These are phyloP conservation scores for Littorina saxatilis DNA, from an alignment of 1,140 invertebrate genomes.

Conservation along the genomic window DNA sequence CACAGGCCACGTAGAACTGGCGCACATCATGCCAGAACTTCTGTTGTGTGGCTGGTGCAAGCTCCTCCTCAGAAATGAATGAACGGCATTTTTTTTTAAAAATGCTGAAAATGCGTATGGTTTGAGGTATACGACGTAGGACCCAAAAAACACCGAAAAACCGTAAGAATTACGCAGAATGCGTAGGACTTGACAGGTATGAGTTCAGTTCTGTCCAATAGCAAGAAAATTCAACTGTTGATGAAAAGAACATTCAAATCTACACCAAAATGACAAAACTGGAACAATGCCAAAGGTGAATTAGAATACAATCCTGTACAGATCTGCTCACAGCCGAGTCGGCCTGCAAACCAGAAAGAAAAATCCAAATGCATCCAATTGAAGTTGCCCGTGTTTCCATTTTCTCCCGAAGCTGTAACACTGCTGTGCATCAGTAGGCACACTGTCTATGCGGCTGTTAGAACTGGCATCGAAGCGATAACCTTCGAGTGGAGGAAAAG, in stretches of 20 bases:
- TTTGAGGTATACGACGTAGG: no score
- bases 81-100: no score
- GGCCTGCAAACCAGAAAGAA: neutral
- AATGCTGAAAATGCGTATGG: no score
- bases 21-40: no score
- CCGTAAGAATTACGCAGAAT: no score
- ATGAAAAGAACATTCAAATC: neutral
- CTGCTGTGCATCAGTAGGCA: slow-evolving; percentile 6
- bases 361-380: neutral
- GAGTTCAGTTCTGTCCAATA: slow-evolving; percentile 12
- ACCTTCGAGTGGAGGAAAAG: slow-evolving; percentile 14
- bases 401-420: slow-evolving; percentile 37
- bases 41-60: no score
- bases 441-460: slow-evolving; percentile 17
- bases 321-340: neutral
- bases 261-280: slow-evolving; percentile 9
- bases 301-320: slow-evolving; percentile 19
- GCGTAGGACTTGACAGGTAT: no score
- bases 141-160: no score
- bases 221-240: slow-evolving; percentile 9
- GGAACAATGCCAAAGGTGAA: slow-evolving; percentile 24
- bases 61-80: no score
- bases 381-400: slow-evolving; percentile 19
- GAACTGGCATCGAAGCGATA: slow-evolving; percentile 7
- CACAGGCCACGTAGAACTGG: no score